Base-by-base conservation (phyloP, 2,888 invertebrate species). In the Drosophila stalkeri region DNA sequence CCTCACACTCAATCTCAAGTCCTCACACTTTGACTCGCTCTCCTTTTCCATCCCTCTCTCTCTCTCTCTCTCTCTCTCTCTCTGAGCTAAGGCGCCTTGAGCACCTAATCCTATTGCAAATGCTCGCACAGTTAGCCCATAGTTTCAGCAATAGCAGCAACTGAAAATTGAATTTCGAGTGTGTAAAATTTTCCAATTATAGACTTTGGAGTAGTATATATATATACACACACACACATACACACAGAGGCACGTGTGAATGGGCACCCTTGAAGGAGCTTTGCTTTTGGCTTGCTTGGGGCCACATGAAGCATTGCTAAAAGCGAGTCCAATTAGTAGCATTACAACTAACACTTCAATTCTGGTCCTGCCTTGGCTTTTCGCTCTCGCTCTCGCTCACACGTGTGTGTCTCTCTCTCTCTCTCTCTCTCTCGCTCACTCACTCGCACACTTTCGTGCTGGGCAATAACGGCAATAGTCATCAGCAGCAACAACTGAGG, bases 291-390 rank as follows among this genome's bases (percentile, higher is more conserved):
- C 59, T 63, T 83, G 73, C 89, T 75, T 66, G 81, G 81, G 72
- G 78, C 74, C 77, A 73, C 71, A 77, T 76, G 89, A 76, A 75
- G 76, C 86, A 70, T 81, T 84, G 86, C 89, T 89, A 86, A 88
- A 88, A 84, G 89, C 89, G 77, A 87, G 87, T 89, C 91, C 90
- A 90, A 90, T 90, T 90, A 90, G 90, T 90, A 90, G 91, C 91
- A 89, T 86, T 84, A 91, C 90, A 86, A 86, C 89, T 87, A 90
- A 89, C 89, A 91, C 88, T 89, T 86, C 90, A 86, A 86, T 90
- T 86, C 86, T 82, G 78, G 81, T 81, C 65, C 65, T 69, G 39
- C 23, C 31, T 43, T 46, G 23, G 11, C 18, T 20, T 39, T 12
- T 7, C 43, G 8, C 39, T 14, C 67, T n/a, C 23, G 9, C 31